Evolutionary conservation across 2,888 invertebrate genomes (phyloP).

Genomic region (Achlya flavicornis): DNA sequence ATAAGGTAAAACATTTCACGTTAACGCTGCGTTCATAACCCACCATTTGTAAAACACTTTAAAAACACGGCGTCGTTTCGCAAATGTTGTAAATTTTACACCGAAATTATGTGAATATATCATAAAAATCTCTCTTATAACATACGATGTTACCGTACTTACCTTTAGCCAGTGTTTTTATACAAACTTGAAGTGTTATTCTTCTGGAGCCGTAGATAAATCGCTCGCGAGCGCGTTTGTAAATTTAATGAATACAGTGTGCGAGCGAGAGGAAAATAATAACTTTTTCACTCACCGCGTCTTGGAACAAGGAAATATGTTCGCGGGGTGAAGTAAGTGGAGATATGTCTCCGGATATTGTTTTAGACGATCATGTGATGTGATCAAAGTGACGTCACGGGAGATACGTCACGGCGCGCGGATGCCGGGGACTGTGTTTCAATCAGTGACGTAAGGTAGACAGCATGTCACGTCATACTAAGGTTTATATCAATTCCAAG

Average conservation of each 20-base stretch:
- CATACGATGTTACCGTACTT: not conserved
- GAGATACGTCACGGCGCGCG: not conserved
- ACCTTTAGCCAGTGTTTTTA: not conserved
- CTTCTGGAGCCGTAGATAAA: not conserved
- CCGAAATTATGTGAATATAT: not conserved
- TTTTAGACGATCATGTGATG: not conserved
- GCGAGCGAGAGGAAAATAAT: not conserved
- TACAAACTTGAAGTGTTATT: slow-evolving; percentile 7
- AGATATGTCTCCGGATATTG: slow-evolving; percentile 3
- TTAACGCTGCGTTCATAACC: too few relatives aligned
- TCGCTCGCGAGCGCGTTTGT: slow-evolving; percentile 3
- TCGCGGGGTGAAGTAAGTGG: not conserved
- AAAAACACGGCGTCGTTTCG: not conserved
- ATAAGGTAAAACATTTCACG: too few relatives aligned
- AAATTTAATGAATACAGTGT: slow-evolving; percentile 2
- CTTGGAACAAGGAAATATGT: not conserved
- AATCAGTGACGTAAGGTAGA: not conserved
- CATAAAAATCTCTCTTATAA: not conserved
- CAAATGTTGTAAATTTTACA: not conserved
- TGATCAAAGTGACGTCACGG: slow-evolving; percentile 6
- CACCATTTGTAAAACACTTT: not conserved
- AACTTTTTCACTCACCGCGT: slow-evolving; percentile 2
- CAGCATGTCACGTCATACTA: not conserved
- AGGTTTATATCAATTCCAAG: too few relatives aligned
- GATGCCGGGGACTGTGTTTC: not conserved